phyloP scores from a whole-genome alignment of 2,888 invertebrate species.

The Torymus aiolomorphi region DNA sequence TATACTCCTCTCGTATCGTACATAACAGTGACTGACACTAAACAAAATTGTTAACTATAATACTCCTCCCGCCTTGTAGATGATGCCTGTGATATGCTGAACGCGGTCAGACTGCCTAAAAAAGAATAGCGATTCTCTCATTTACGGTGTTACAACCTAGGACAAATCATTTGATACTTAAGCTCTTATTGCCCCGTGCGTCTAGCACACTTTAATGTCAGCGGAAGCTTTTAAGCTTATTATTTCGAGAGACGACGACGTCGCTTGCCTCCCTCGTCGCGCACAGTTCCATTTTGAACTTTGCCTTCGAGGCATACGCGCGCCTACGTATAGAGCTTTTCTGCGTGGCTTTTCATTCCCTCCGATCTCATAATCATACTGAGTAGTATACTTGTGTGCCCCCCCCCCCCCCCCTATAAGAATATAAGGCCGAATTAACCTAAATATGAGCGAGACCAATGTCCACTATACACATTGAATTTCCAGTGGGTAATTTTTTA shows the following conservation, averaged over 20 bases:
- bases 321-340: background rate
- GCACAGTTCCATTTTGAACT: background rate
- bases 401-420: background rate
- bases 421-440: conserved; percentile 3
- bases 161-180: background rate
- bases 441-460: background rate
- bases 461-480: too few relatives aligned
- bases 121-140: too few relatives aligned
- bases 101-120: too few relatives aligned
- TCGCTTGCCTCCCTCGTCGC: background rate
- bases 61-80: too few relatives aligned
- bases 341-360: background rate
- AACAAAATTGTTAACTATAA: too few relatives aligned
- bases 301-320: background rate
- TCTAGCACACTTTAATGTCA: background rate
- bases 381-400: background rate
- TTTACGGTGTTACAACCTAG: background rate
- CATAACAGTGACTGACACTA: too few relatives aligned
- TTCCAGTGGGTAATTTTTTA: too few relatives aligned
- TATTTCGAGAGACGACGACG: background rate
- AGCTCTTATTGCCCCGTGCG: background rate
- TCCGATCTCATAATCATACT: too few relatives aligned
- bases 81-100: background rate
- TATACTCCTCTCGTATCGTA: too few relatives aligned
- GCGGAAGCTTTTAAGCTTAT: conserved; percentile 21